A percentile compares a stretch with the other conserved stretches of the same genome.
phyloP scores from a whole-genome alignment of 2,888 invertebrate genomes.

The Ophion ellenae region DNA sequence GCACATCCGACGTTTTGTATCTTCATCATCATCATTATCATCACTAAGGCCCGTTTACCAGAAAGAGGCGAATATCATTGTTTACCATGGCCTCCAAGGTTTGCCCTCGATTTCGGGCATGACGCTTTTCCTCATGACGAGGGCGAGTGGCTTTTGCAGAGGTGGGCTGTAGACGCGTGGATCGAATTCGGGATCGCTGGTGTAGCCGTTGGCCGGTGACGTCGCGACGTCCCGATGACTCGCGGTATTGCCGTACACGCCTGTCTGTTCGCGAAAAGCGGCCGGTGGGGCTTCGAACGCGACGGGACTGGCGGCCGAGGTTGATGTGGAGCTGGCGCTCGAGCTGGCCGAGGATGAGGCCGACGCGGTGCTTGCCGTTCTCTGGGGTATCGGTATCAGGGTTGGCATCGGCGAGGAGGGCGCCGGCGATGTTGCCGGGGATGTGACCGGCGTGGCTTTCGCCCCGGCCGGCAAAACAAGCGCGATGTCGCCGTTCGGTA shows the following conservation, averaged over 20 bases:
- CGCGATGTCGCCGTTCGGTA: slow-evolving; percentile 93
- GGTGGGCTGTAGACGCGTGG: slow-evolving; percentile 83
- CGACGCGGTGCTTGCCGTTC: slow-evolving; percentile 90
- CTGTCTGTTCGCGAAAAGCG: slow-evolving; percentile 84
- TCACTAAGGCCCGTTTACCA: background rate
- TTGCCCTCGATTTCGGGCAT: slow-evolving; percentile 87
- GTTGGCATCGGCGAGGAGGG: slow-evolving; percentile 86
- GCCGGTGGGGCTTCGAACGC: slow-evolving; percentile 85
- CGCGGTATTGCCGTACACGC: slow-evolving; percentile 74
- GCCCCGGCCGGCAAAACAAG: slow-evolving; percentile 89
- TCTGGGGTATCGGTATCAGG: slow-evolving; percentile 90
- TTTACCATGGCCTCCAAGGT: slow-evolving; percentile 93
- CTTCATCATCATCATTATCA: background rate
- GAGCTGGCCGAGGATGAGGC: slow-evolving; percentile 87
- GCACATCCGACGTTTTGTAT: background rate
- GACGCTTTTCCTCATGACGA: slow-evolving; percentile 89
- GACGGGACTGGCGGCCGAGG: slow-evolving; percentile 83
- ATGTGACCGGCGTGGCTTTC: slow-evolving; percentile 83
- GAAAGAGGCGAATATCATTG: background rate
- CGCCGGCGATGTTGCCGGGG: slow-evolving; percentile 83
- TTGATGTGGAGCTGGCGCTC: slow-evolving; percentile 83
- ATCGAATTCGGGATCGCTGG: slow-evolving; percentile 81
- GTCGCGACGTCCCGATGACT: slow-evolving; percentile 85
- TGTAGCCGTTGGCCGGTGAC: slow-evolving; percentile 81
- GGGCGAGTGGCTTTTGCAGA: slow-evolving; percentile 87